Conservation (phyloP, 2,888 invertebrate species). For the Lasioglossum lativentre region DNA sequence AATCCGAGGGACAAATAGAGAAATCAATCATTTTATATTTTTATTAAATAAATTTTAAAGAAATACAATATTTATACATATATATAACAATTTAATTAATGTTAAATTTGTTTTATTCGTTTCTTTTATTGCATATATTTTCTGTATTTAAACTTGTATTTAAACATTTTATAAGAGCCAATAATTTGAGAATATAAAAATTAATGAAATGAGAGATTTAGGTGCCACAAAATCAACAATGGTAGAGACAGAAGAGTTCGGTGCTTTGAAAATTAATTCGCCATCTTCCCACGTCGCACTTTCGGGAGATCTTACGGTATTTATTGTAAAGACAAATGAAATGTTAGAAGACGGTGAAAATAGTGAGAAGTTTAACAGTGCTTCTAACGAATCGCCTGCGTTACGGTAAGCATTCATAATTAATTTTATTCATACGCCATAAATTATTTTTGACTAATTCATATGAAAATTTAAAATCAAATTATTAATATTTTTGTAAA, state of each 20-base stretch:
- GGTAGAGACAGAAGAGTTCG: slow-evolving; percentile 71
- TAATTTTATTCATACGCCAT: background rate
- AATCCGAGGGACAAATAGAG: background rate
- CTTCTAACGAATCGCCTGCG: slow-evolving; percentile 43
- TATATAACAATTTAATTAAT: background rate
- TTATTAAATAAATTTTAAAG: background rate
- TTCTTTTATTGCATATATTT: background rate
- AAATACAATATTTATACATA: background rate
- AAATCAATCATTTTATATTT: background rate
- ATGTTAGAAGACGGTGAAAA: background rate
- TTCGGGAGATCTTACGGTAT: slow-evolving; percentile 92
- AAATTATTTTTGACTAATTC: background rate
- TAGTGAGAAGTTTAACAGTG: background rate
- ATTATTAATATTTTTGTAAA: background rate
- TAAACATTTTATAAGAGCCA: background rate
- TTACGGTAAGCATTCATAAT: slow-evolving; percentile 55
- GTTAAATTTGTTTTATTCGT: background rate
- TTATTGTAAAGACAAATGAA: slow-evolving; percentile 84
- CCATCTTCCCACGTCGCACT: slow-evolving; percentile 92
- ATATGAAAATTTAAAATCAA: background rate
- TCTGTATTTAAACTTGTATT: background rate
- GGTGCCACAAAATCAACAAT: slow-evolving; percentile 59
- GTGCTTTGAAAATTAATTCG: slow-evolving; percentile 86
- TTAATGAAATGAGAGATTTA: slow-evolving; percentile 39
- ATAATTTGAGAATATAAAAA: background rate